Base-by-base conservation (phyloP, 1,140 invertebrate species). In the Calosoma granatense region DNA sequence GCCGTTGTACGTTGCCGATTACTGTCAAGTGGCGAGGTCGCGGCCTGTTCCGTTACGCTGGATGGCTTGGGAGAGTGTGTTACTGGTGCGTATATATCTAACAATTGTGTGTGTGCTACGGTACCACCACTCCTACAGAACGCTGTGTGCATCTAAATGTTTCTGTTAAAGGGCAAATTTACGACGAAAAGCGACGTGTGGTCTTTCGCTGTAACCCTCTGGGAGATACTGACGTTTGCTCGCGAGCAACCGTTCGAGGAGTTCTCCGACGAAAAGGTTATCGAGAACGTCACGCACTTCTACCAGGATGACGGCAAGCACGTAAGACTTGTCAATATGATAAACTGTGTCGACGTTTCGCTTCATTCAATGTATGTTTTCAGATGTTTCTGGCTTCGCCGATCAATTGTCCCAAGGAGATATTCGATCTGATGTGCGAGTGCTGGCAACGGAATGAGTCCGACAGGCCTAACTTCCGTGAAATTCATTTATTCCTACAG, bases 211-310 rank as follows among this genome's bases (percentile, higher is more conserved):
- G 87, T 93, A 1, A 86, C 88, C 30, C 76, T 92, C 22, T 94
- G 91, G 90, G 92, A 94, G 75, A 87, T 94, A 52, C 74, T 94
- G 60, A 91, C 88, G 12, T 89, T 91, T 69, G 87, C 87, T 6
- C 73, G 86, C 43, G 84, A 90, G 59, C 88, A 88, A 64, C 89
- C 89, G n/a, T 91, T 84, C 68, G 82, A 87, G 63, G 82, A 87
- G 61, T 74, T 88, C 61, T 80, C 77, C 36, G 87, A 92, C 75
- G 81, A 88, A 64, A 85, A 85, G 65, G 84, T 92, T 56, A 80
- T 92, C 47, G 85, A 88, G 66, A 91, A 88, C 70, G 78, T 86
- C 56, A 81, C 81, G 56, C 78, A 80, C 65, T 84, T 84, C 67
- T 86, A 86, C 70, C 79, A 86, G 61, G 77, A 85, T 63, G 76